A percentile compares a stretch with the other conserved stretches of the same genome.
Evolutionary conservation across 2,113 vertebrate species (phyloP).

Genomic region (Puntigrus tetrazona): DNA sequence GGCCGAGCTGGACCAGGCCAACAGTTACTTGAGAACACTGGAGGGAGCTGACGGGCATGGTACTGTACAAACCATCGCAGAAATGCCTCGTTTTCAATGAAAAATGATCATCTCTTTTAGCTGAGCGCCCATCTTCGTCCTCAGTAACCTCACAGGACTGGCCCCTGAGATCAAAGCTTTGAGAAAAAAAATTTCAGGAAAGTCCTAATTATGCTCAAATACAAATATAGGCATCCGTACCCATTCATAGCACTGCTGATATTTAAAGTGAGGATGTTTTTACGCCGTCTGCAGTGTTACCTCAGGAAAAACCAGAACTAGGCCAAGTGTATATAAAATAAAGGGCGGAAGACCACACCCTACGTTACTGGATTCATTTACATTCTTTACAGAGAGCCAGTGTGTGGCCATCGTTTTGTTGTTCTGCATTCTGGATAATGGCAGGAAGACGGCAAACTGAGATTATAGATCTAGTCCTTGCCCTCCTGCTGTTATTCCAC

Average conservation of each 20-base stretch:
- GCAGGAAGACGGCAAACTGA: slow-evolving; percentile 53
- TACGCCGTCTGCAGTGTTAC: slow-evolving; percentile 29
- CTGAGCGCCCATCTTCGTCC: background rate
- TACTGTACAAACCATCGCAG: slow-evolving; percentile 61
- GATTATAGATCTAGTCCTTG: slow-evolving; percentile 47
- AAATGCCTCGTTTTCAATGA: background rate
- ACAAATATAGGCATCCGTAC: slow-evolving; percentile 31
- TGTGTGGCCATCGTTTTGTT: slow-evolving; percentile 42
- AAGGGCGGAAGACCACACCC: slow-evolving; percentile 49
- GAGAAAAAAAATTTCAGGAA: slow-evolving; percentile 30
- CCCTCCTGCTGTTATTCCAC: slow-evolving; percentile 45
- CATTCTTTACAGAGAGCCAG: slow-evolving; percentile 31
- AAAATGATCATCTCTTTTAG: background rate
- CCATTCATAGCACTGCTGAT: slow-evolving; percentile 14
- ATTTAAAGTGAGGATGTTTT: slow-evolving; percentile 50
- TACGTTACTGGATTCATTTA: slow-evolving; percentile 15
- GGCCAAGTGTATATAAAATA: slow-evolving; percentile 45
- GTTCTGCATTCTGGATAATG: slow-evolving; percentile 40
- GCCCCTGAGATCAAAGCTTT: slow-evolving; percentile 40
- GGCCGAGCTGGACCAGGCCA: slow-evolving; percentile 78
- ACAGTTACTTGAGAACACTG: slow-evolving; percentile 72
- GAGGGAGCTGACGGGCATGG: slow-evolving; percentile 78
- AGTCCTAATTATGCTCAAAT: slow-evolving; percentile 26
- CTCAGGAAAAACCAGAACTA: slow-evolving; percentile 11
- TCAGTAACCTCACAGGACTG: slow-evolving; percentile 29